Evolutionary conservation across 2,888 invertebrate species (phyloP).

Genomic region (Plebejus argus): DNA sequence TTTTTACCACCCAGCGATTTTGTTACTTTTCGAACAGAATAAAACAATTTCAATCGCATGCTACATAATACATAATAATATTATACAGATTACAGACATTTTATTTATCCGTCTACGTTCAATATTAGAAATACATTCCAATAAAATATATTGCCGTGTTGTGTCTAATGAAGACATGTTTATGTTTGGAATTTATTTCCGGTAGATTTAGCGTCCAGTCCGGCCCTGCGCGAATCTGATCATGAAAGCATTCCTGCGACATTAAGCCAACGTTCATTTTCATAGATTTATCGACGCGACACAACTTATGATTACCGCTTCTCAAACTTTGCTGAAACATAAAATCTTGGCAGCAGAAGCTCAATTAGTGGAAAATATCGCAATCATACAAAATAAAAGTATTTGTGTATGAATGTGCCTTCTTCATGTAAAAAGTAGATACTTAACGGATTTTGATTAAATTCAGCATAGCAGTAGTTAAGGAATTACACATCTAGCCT

Average conservation of each 20-base stretch:
- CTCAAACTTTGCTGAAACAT: slow-evolving; percentile 55
- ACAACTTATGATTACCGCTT: slow-evolving; percentile 61
- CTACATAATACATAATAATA: too few species aligned
- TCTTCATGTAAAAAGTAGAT: too few species aligned
- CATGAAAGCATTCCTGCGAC: slow-evolving; percentile 77
- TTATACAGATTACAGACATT: not conserved
- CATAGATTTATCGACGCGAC: slow-evolving; percentile 79
- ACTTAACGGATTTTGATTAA: too few species aligned
- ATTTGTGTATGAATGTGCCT: too few species aligned
- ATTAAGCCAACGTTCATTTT: slow-evolving; percentile 74
- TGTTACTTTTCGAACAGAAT: too few species aligned
- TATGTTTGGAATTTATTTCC: slow-evolving; percentile 23
- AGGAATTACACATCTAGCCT: too few species aligned
- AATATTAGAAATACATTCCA: slow-evolving; percentile 14
- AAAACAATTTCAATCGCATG: too few species aligned
- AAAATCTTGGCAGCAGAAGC: not conserved
- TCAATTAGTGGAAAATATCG: too few species aligned
- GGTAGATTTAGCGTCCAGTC: slow-evolving; percentile 42
- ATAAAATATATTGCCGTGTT: slow-evolving; percentile 19
- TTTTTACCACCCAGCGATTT: too few species aligned
- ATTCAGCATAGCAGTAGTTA: too few species aligned
- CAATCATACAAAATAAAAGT: too few species aligned
- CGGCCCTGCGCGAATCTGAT: slow-evolving; percentile 62
- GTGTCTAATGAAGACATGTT: slow-evolving; percentile 20
- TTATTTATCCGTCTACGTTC: not conserved